These are phyloP conservation scores for Lacanobia oleracea DNA, from an alignment of 2,888 invertebrate species.

Conservation along the genomic window DNA sequence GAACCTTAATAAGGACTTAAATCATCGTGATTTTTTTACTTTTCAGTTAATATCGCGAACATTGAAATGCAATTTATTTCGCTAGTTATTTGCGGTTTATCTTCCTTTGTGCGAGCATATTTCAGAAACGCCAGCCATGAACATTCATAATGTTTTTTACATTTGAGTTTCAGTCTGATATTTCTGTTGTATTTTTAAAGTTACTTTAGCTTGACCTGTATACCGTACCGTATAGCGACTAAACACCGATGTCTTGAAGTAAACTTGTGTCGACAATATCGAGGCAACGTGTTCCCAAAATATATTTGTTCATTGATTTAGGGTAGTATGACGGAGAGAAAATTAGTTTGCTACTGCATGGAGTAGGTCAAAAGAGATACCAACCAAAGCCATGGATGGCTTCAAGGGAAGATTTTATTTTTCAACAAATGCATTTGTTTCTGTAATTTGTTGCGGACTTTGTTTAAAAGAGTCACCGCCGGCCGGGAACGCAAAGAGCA, in stretches of 20 bases:
- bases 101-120: constrained; percentile 23
- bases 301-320: constrained; percentile 17
- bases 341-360: constrained; percentile 8
- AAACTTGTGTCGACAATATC: constrained; percentile 18
- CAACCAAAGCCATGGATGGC: too few species aligned
- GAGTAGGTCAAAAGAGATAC: too few species aligned
- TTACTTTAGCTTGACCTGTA: constrained; percentile 6
- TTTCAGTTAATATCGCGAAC: constrained; percentile 17
- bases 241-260: constrained; percentile 24
- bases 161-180: constrained; percentile 3
- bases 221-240: constrained; percentile 4
- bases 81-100: constrained; percentile 43
- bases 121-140: constrained; percentile 2
- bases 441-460: too few species aligned
- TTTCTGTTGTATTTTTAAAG: constrained; percentile 18
- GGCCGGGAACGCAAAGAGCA: too few species aligned
- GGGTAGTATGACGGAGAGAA: not conserved
- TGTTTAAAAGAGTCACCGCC: too few species aligned
- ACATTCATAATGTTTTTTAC: constrained; percentile 23
- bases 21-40: constrained; percentile 27
- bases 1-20: constrained; percentile 31
- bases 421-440: too few species aligned
- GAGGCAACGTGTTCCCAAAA: constrained; percentile 12
- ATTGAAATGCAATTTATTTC: constrained; percentile 47
- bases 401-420: too few species aligned